phyloP scores from a whole-genome alignment of 2,797 vertebrate genomes.

The Bovichtus diacanthus region DNA sequence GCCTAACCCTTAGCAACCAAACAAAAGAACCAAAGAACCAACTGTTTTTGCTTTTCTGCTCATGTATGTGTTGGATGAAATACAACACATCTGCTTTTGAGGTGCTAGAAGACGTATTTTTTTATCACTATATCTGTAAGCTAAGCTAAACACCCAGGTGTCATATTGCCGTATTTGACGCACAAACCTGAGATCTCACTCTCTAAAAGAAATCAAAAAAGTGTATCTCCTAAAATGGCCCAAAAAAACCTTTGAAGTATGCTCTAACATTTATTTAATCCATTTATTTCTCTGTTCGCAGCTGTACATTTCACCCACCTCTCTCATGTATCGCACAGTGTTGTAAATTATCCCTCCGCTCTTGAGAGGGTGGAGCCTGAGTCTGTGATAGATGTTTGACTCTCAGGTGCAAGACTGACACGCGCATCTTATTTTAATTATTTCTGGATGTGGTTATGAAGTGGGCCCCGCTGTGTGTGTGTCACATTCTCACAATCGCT shows the following conservation, averaged over 20 bases:
- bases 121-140: no score
- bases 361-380: background rate
- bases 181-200: no score
- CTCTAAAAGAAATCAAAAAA: no score
- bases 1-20: no score
- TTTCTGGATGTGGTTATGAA: conserved; percentile 39
- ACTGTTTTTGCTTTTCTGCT: no score
- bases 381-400: conserved; percentile 43
- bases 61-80: no score
- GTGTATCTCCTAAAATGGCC: background rate
- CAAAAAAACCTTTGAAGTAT: background rate
- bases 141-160: no score
- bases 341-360: conserved; percentile 24
- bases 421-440: conserved; percentile 45
- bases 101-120: no score
- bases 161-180: no score
- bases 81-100: no score
- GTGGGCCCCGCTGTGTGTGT: conserved; percentile 4
- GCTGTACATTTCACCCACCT: conserved; percentile 10
- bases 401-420: conserved; percentile 50
- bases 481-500: conserved; percentile 60
- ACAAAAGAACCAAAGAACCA: no score
- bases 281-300: conserved; percentile 7
- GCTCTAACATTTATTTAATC: background rate
- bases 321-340: conserved; percentile 22